Percentiles rank a stretch among this genome's conserved stretches.
phyloP scores from a whole-genome alignment of 2,113 vertebrate genomes.

The Crotophaga sulcirostris region DNA sequence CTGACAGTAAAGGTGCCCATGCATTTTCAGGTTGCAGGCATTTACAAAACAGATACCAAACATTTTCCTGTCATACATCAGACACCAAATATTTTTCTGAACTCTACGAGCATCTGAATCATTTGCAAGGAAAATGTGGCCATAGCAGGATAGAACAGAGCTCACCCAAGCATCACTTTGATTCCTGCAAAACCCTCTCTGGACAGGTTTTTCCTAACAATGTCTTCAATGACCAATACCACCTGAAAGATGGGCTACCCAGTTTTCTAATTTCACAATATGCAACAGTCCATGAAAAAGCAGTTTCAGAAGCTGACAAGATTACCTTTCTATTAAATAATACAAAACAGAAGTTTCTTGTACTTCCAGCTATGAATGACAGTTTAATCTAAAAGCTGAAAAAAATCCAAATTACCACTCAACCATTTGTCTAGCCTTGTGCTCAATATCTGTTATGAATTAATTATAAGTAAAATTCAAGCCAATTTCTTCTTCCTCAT shows the following conservation, averaged over 20 bases:
- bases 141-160: rapidly evolving
- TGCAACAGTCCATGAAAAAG: neutral
- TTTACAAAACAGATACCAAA: neutral
- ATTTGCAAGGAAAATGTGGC: neutral
- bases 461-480: neutral
- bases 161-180: neutral
- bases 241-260: neutral
- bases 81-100: neutral
- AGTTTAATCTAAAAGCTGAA: neutral
- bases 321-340: neutral
- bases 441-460: neutral
- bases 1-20: neutral
- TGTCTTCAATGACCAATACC: neutral
- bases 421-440: neutral
- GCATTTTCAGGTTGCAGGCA: neutral
- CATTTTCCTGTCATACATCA: neutral
- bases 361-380: neutral
- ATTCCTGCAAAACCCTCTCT: neutral
- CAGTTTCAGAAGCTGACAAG: neutral
- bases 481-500: rapidly evolving
- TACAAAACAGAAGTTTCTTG: neutral
- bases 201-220: neutral
- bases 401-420: neutral
- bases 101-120: neutral
- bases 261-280: neutral